Conservation (phyloP, 2,113 vertebrate genomes). For the Cranoglanis bouderius region DNA sequence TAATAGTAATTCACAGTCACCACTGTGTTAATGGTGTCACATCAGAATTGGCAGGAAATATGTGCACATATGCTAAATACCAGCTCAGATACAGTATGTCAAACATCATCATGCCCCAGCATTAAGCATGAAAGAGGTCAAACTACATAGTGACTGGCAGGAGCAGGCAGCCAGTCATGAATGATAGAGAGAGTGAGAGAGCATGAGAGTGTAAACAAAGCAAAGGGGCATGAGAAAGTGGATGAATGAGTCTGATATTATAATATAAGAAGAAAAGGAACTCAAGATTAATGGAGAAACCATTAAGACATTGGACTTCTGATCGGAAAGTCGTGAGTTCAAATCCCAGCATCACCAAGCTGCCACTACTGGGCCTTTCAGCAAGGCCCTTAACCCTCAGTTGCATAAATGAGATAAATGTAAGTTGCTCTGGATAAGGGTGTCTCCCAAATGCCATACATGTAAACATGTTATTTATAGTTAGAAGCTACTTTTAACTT, state of each 20-base stretch:
- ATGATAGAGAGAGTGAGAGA: too few species aligned
- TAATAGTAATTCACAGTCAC: not conserved
- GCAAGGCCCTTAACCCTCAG: too few species aligned
- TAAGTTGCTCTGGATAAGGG: too few species aligned
- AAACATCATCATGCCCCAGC: not conserved
- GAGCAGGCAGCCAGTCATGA: not conserved
- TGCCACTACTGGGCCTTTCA: too few species aligned
- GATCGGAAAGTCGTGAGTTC: too few species aligned
- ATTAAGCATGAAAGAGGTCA: not conserved
- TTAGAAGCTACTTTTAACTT: not conserved
- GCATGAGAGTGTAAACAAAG: too few species aligned
- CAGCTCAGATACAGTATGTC: not conserved
- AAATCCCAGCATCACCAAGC: too few species aligned
- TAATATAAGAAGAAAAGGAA: not conserved
- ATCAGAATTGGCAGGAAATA: not conserved
- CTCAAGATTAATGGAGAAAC: not conserved
- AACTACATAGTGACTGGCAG: not conserved
- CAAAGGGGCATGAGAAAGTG: not conserved
- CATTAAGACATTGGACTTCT: not conserved
- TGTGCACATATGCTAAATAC: not conserved
- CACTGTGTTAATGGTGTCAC: not conserved
- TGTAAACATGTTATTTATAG: not conserved
- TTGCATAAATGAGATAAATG: too few species aligned
- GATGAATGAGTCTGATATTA: not conserved
- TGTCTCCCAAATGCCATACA: too few species aligned